Evolutionary conservation across 64 coral and sea anemone species (phyloP).

Genomic region (Acropora tenuis): DNA sequence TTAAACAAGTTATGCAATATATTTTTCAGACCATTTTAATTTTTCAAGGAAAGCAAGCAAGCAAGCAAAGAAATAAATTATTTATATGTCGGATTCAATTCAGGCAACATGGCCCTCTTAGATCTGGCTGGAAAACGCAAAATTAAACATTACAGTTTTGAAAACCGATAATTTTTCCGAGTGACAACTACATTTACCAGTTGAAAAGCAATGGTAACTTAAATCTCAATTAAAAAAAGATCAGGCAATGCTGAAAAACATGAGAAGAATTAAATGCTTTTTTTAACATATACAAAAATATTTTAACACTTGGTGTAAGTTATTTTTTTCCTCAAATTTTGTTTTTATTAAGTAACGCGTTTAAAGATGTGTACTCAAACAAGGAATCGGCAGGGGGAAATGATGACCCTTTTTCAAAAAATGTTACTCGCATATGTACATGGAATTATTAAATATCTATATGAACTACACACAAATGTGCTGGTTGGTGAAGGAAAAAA

Average conservation of each 20-base stretch:
- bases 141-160: too few relatives aligned
- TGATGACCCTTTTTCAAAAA: neutral
- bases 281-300: too few relatives aligned
- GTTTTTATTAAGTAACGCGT: too few relatives aligned
- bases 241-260: neutral
- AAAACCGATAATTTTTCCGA: neutral
- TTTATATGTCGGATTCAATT: neutral
- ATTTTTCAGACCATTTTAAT: too few relatives aligned
- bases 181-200: neutral
- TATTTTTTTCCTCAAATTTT: too few relatives aligned
- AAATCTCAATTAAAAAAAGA: too few relatives aligned
- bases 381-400: too few relatives aligned
- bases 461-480: neutral
- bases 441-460: slow-evolving; percentile 19
- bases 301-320: neutral
- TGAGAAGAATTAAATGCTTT: too few relatives aligned
- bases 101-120: neutral
- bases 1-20: too few relatives aligned
- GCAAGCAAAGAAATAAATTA: neutral
- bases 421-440: neutral
- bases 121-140: too few relatives aligned
- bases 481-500: neutral
- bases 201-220: neutral
- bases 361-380: too few relatives aligned
- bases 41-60: too few relatives aligned